phyloP scores from a whole-genome alignment of 2,888 invertebrate genomes.

The Synergus gifuensis region DNA sequence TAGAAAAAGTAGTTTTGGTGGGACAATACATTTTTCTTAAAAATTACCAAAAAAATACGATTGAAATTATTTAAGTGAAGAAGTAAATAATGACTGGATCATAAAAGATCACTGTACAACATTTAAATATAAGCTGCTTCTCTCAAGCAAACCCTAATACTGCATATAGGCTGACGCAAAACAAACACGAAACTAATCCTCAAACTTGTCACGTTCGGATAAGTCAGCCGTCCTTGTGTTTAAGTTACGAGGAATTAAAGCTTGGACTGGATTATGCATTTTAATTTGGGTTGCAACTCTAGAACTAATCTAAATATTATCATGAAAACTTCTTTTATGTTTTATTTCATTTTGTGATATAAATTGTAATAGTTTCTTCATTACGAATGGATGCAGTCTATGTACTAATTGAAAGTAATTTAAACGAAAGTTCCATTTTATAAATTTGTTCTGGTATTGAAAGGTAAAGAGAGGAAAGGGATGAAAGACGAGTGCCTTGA shows the following conservation, averaged over 20 bases:
- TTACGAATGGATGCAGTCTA: neutral
- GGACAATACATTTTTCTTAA: too few species aligned
- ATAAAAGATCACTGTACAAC: too few species aligned
- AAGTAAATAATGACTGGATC: too few species aligned
- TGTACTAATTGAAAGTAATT: neutral
- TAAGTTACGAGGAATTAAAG: constrained; percentile 22
- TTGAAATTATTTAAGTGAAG: too few species aligned
- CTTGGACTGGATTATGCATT: neutral
- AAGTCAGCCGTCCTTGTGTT: constrained; percentile 54
- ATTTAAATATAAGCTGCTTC: too few species aligned
- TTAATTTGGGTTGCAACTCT: too few species aligned
- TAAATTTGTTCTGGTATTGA: neutral
- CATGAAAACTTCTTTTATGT: too few species aligned
- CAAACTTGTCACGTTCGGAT: constrained; percentile 51
- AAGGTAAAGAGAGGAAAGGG: neutral
- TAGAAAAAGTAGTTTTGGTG: too few species aligned
- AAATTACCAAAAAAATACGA: too few species aligned
- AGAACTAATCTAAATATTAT: too few species aligned
- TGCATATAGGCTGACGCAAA: neutral
- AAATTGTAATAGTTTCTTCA: neutral
- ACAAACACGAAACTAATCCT: constrained; percentile 55
- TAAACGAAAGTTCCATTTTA: neutral
- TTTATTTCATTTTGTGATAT: too few species aligned
- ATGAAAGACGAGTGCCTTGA: neutral
- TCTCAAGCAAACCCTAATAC: neutral